Base-by-base conservation (phyloP, 2,797 vertebrate species). In the Onychomys arenicola region DNA sequence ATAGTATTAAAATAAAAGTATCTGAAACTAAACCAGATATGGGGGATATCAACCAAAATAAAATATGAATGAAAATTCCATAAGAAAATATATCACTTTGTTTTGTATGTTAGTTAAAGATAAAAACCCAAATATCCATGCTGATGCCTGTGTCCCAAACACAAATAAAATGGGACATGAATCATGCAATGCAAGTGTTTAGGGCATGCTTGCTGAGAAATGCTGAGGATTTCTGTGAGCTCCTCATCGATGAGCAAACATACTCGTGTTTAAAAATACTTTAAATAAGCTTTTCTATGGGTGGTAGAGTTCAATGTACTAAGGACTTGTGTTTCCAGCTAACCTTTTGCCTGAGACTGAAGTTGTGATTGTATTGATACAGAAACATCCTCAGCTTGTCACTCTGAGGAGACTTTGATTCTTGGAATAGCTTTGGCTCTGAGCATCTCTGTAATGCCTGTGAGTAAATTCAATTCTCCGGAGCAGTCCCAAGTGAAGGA, bases 341-440 rank as follows among this genome's bases (percentile, higher is more conserved):
- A 91, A 86, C 43, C 75, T 1, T 63, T 1, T 40, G 46, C 13
- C 21, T 63, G 49, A 87, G 13, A 83, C 46, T 91, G 34, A 83
- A 87, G 85, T 40, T 75, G 10, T 57, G 29, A 89, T 49, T 96
- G 57, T 61, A 34, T 43, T 92, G 80, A 43, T 61, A 89, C 32
- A 17, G 52, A 94, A 91, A 91, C 43, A 57, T 86, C 90, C 57
- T 91, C 10, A 83, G 40, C 49, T 83, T 32, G 82, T 13, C 6
- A 57, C 12, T 61, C 25, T 71, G 55, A 83, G 55, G 77, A 57
- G 88, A 89, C 29, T 93, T 92, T 89, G 46, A 91, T 93, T 91
- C 85, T 52, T 52, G 34, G 13, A 84, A 52, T 12, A 91, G 4
- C 65, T 67, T 34, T 93, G 21, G 73, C 52, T 23, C 61, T 69